Evolutionary conservation across 2,888 invertebrate genomes (phyloP), one percentile per base, ranked within the genome.

Genomic region (Hirtodrosophila alboralis): DNA sequence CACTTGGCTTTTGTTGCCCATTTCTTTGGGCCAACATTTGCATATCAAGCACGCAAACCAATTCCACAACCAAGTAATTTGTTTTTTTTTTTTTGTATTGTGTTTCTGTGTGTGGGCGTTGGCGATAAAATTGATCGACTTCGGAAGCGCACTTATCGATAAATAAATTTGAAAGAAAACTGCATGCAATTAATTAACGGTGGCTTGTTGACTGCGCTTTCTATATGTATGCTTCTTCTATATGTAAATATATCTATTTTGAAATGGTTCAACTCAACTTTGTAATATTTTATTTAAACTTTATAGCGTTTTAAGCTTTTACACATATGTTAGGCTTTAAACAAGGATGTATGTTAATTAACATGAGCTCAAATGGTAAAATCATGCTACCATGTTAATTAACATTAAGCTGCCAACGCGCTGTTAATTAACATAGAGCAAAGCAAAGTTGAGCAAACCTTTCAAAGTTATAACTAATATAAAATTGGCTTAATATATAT

Each of bases 1-100:
- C 81, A 80, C 80, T 85, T 84, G 84, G 61, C 75, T 63, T n/a
- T 71, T 65, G 65, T 67, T 85, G 84, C 77, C 74, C 86, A 84
- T 76, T 80, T 85, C 63, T 53, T 70, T 23, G 7, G 54, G 51
- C 30, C 52, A 33, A 40, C 47, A 84, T 79, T 85, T 85, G 84
- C 79, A 85, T 79, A 76, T 79, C 84, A n/a, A n/a, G 76, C 80
- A 75, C 80, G 84, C 73, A 76, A 84, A 76, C 84, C 18, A 18
- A 64, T 76, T 62, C 76, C n/a, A n/a, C 51, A 37, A 28, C 8
- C 28, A 62, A 31, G 10, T 52, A 64, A 45, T 73, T 69, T 58
- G 51, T 48, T 62, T 47, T n/a, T n/a, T n/a, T n/a, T n/a, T n/a
- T n/a, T n/a, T n/a, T n/a, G n/a, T n/a, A n/a, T n/a, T n/a, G n/a